Base-by-base conservation (phyloP, 2,113 vertebrate species). In the Phyllopteryx taeniolatus region DNA sequence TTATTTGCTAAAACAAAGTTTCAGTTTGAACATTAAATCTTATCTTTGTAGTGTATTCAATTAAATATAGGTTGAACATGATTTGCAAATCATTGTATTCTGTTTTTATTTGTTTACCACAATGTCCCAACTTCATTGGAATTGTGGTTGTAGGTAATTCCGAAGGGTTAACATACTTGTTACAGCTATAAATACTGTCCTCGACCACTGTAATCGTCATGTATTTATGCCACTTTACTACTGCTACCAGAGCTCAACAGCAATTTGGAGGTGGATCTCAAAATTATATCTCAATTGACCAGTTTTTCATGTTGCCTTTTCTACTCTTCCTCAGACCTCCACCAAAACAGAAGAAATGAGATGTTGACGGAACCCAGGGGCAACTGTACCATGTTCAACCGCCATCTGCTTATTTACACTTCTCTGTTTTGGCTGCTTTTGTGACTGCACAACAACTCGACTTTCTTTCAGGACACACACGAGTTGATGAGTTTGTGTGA, bases 271-370 rank as follows among this genome's bases (percentile, higher is more conserved):
- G 10, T 9, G 20, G 8, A 8, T 56, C 20, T n/a, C 53, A n/a
- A 22, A 56, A 22, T 56, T 10, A 3, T 56, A 8, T 33, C 13
- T 15, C 5, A 57, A 12, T 22, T 60, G 57, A 22, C 53, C 20
- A 56, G 20, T 56, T 56, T 33, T 60, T 17, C 15, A 35, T 19
- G 15, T 35, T 61, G 13, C 15, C 8, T 46, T 68, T 64, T 67
- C 10, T 22, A 39, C 70, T 68, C 69, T 65, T 70, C 49, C 61
- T 49, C 86, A 96, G 95, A 89, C 93, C 95, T 14, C 87, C 94
- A 35, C 91, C 94, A 0, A 96, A 96, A 63, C 89, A 87, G 88
- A 96, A 95, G 91, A 94, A 96, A 80, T 93, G 88, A 92, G 35
- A 27, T 42, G 76, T 59, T 6, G 59, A 13, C 2, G 20, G 49